A percentile compares a stretch with the other conserved stretches of the same genome.
These are phyloP conservation scores for Tragelaphus oryx DNA, from an alignment of 2,797 vertebrate genomes.

Conservation along the genomic window DNA sequence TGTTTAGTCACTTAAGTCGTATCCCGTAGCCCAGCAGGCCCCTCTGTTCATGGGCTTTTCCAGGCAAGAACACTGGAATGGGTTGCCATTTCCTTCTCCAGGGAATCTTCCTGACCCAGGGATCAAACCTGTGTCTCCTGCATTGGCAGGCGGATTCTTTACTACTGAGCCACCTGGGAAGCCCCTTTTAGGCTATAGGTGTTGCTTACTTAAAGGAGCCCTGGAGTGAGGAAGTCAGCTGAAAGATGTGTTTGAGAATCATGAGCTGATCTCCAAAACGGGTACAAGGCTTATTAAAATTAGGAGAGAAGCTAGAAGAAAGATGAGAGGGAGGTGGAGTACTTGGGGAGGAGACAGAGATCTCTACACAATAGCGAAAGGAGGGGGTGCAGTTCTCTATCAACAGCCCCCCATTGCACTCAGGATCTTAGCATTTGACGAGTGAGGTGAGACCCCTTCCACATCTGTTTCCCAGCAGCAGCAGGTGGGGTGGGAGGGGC, in stretches of 20 bases:
- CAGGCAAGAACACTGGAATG: background rate
- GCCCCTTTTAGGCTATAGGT: background rate
- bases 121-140: background rate
- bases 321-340: background rate
- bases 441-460: background rate
- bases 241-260: background rate
- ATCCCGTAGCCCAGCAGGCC: background rate
- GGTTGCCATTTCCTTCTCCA: background rate
- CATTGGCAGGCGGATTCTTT: background rate
- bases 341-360: rapidly evolving
- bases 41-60: background rate
- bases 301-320: background rate
- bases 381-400: rapidly evolving
- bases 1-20: background rate
- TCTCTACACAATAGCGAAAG: background rate
- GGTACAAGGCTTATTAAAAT: background rate
- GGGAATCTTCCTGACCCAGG: background rate
- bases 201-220: background rate
- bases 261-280: background rate
- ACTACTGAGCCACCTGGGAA: background rate
- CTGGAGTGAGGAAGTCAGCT: background rate
- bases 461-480: background rate
- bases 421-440: background rate
- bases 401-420: background rate
- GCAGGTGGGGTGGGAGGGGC: background rate